A percentile compares a stretch with the other conserved stretches of the same genome.
These are phyloP conservation scores for Diprion similis DNA, from an alignment of 1,140 invertebrate genomes.

Conservation along the genomic window DNA sequence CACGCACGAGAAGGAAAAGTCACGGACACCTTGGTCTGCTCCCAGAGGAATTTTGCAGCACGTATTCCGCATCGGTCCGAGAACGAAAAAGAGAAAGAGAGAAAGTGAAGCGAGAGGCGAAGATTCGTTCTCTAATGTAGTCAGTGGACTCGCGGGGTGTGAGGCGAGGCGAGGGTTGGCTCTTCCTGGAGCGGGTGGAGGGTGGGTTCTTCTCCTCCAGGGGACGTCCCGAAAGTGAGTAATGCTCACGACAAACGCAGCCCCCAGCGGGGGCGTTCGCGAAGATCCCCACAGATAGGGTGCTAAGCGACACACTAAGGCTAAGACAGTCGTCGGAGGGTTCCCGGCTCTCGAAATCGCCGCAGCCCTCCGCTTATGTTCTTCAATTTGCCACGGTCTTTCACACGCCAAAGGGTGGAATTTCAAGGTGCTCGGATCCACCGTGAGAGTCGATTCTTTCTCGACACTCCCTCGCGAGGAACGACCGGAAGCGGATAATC, in stretches of 20 bases:
- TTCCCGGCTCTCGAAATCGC: conserved; percentile 26
- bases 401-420: conserved; percentile 15
- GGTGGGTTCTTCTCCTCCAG: not conserved
- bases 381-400: conserved; percentile 51
- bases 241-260: conserved; percentile 64
- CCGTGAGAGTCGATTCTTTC: not conserved
- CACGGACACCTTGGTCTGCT: not conserved
- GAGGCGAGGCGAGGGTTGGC: conserved; percentile 27
- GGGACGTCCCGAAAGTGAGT: conserved; percentile 59
- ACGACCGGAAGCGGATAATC: too few relatives aligned
- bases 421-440: conserved; percentile 1
- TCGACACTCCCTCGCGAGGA: too few relatives aligned
- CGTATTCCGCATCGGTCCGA: too few relatives aligned
- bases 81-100: too few relatives aligned
- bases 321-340: conserved; percentile 42
- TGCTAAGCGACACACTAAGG: conserved; percentile 63
- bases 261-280: conserved; percentile 39
- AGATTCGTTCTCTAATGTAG: conserved; percentile 63
- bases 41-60: not conserved
- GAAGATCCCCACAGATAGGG: conserved; percentile 60
- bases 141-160: conserved; percentile 51
- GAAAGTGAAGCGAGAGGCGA: conserved; percentile 35
- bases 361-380: conserved; percentile 35
- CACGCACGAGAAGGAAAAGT: not conserved
- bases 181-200: conserved; percentile 40